Conservation (phyloP, 2,113 vertebrate species). For the Parotia lawesii region DNA sequence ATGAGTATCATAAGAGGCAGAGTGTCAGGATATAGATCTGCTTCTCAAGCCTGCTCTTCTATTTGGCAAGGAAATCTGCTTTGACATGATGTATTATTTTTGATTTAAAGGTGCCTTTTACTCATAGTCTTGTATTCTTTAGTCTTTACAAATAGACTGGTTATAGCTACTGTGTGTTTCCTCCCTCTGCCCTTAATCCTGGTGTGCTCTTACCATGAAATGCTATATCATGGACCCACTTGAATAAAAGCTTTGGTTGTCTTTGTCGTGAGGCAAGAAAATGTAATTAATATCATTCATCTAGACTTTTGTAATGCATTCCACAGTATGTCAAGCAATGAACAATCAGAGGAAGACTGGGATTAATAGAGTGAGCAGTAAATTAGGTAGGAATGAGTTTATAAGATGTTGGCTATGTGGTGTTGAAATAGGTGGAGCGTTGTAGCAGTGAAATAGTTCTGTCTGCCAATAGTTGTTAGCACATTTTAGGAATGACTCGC, state of each 20-base stretch:
- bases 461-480: neutral
- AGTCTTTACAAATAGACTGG: neutral
- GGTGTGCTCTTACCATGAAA: neutral
- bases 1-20: neutral
- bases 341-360: neutral
- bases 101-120: neutral
- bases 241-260: neutral
- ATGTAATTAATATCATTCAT: neutral
- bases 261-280: neutral
- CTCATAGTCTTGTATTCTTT: neutral
- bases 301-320: neutral
- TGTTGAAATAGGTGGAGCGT: slow-evolving; percentile 11
- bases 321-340: neutral
- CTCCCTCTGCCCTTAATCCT: neutral
- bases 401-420: neutral
- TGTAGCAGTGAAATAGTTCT: neutral
- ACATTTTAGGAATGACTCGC: neutral
- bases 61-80: neutral
- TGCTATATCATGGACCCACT: neutral
- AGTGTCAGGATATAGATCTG: neutral
- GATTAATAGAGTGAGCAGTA: neutral
- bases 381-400: neutral
- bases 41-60: neutral
- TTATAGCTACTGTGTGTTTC: neutral
- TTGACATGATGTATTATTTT: neutral